Conservation (phyloP, 92 coral and sea anemone genomes). For the Parazoanthus swiftii region DNA sequence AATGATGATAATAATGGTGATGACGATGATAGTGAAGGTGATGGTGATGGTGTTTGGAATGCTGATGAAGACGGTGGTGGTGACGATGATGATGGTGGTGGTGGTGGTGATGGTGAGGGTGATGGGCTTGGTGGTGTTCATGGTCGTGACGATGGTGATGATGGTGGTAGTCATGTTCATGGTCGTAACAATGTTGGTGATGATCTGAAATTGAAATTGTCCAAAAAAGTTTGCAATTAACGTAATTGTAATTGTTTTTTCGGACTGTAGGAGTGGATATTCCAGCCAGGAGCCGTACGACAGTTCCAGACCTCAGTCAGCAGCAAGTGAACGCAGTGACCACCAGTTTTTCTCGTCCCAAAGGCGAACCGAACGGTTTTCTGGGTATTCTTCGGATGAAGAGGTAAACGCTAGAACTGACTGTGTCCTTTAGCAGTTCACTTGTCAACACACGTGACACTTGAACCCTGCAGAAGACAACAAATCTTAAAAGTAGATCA, state of each 20-base stretch:
- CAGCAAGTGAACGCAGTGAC: slow-evolving; percentile 75
- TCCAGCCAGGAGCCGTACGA: slow-evolving; percentile 39
- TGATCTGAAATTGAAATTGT: not conserved
- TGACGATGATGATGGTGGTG: not conserved
- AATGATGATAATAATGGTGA: not conserved
- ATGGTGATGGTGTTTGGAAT: too few relatives aligned
- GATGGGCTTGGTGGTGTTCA: not conserved
- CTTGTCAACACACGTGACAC: too few relatives aligned
- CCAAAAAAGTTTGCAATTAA: too few relatives aligned
- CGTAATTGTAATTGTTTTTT: not conserved
- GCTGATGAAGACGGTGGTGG: not conserved
- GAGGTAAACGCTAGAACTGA: slow-evolving; percentile 59
- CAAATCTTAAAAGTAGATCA: not conserved
- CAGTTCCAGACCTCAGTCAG: slow-evolving; percentile 79
- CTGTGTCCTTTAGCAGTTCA: too few relatives aligned
- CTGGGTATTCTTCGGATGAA: slow-evolving; percentile 83
- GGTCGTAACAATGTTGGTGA: not conserved
- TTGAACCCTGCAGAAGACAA: too few relatives aligned
- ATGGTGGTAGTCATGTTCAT: not conserved
- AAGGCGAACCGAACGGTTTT: slow-evolving; percentile 47
- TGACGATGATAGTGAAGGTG: not conserved
- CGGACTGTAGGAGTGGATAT: slow-evolving; percentile 4
- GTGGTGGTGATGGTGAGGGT: not conserved
- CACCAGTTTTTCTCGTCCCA: slow-evolving; percentile 55
- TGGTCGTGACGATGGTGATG: not conserved